Evolutionary conservation across 2,113 vertebrate genomes (phyloP), one percentile per base, ranked within the genome.

Genomic region (Orcinus orca): DNA sequence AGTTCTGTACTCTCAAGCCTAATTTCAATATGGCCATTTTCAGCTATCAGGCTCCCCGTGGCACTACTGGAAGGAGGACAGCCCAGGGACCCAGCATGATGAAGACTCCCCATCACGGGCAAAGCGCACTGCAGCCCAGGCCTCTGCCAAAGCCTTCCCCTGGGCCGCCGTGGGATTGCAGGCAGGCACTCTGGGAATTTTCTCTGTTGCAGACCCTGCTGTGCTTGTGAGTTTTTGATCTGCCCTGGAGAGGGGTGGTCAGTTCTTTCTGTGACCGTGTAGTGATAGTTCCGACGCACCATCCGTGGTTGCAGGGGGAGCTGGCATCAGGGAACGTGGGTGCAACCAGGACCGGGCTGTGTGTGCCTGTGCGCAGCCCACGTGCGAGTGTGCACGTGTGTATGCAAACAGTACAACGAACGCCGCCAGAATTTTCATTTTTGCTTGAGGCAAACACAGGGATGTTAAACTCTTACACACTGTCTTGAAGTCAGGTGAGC

Each of bases 151-250:
- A 13, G 11, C 29, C 33, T 31, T 67, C 60, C 50, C 25, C 31
- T 13, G 41, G 83, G 67, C 18, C 8, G 1, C 50, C 7, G 1
- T 0, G 6, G 74, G 44, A 67, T 11, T 0, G 5, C 18, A 68
- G 0, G 8, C 0, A 0, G 71, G 63, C 0, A 0, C 2, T 33
- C 36, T 20, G 20, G 70, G 31, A 29, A 41, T 3, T 8, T 12
- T 20, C 70, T 25, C 38, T 50, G 91, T 14, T 14, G 90, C 26
- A 91, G 71, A 84, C 26, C 23, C 70, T 20, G 21, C 41, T 82
- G 70, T 12, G 14, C 55, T 79, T 33, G 3, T 9, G 74, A 68
- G 67, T 67, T 6, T 44, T 76, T 25, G 96, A 36, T 63, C 67
- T 41, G 86, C 73, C 65, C 85, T 71, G 50, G 79, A 62, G 71